A percentile compares a stretch with the other conserved stretches of the same genome.
These are phyloP conservation scores for Acestrorhynchus altus DNA, from an alignment of 2,797 vertebrate genomes.

Conservation along the genomic window DNA sequence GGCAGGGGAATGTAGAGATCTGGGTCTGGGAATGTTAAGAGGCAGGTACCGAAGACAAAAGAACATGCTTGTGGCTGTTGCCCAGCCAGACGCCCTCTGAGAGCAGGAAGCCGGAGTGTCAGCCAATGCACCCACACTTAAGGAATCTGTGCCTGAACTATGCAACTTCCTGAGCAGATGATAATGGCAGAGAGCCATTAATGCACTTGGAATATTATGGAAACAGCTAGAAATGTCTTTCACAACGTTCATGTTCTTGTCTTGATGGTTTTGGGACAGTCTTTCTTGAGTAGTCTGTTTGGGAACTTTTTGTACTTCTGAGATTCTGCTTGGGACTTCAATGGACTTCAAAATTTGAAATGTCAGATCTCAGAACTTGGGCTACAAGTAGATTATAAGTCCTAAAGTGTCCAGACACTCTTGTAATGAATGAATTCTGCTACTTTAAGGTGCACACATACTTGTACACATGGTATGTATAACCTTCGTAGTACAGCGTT, in stretches of 20 bases:
- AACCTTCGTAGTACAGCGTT: too few relatives aligned
- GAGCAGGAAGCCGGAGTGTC: constrained; percentile 30
- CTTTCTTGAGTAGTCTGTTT: neutral
- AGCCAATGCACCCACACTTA: neutral
- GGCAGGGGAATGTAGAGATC: neutral
- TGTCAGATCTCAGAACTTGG: too few relatives aligned
- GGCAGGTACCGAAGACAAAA: constrained; percentile 37
- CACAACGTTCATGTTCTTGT: neutral
- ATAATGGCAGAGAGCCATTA: neutral
- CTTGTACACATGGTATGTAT: too few relatives aligned
- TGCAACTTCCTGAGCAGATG: constrained; percentile 18
- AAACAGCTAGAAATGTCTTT: constrained; percentile 10
- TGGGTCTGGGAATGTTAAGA: constrained; percentile 38
- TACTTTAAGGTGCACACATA: neutral
- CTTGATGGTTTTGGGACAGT: neutral
- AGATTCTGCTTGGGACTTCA: too few relatives aligned
- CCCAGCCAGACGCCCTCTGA: constrained; percentile 32
- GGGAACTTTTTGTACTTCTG: neutral
- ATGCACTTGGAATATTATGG: neutral
- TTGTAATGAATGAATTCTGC: neutral
- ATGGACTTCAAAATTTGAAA: neutral
- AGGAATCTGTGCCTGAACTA: constrained; percentile 11
- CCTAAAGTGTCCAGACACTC: neutral
- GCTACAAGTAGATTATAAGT: neutral
- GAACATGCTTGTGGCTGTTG: constrained; percentile 9